phyloP scores from a whole-genome alignment of 2,797 vertebrate genomes.

The Crypturellus tataupa region DNA sequence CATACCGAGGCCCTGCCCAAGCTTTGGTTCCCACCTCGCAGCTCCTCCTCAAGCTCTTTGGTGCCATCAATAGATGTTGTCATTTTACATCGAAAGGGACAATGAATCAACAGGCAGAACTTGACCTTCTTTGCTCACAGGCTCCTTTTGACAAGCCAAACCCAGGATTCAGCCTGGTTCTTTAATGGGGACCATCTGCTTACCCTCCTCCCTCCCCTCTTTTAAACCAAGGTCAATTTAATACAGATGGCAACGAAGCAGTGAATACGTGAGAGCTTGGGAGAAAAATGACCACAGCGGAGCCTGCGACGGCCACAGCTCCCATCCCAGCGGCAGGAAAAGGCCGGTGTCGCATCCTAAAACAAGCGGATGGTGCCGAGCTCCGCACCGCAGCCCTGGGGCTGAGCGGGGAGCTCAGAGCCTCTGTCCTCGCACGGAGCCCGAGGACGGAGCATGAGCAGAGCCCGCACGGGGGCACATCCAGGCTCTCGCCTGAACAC shows the following conservation, averaged over 20 bases:
- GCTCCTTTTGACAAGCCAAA: neutral
- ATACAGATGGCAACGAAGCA: neutral
- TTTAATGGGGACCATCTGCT: neutral
- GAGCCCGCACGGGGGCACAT: rapidly evolving
- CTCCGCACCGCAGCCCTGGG: rapidly evolving
- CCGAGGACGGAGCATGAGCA: neutral
- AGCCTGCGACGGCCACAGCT: neutral
- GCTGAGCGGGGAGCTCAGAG: neutral
- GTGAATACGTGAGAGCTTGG: neutral
- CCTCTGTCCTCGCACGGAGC: neutral
- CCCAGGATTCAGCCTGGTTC: neutral
- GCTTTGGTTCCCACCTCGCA: neutral
- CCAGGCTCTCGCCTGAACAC: neutral
- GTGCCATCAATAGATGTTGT: neutral
- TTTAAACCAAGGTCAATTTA: neutral
- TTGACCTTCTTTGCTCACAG: neutral
- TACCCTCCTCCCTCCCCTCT: too few relatives aligned
- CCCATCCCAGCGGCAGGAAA: neutral
- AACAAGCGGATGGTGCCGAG: neutral
- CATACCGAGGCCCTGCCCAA: neutral
- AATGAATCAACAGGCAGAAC: neutral
- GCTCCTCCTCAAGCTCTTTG: neutral
- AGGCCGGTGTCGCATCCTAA: neutral
- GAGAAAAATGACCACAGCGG: neutral
- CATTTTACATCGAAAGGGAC: neutral